Evolutionary conservation across 2,797 vertebrate species (phyloP).

Genomic region (Kryptolebias ocellatus): DNA sequence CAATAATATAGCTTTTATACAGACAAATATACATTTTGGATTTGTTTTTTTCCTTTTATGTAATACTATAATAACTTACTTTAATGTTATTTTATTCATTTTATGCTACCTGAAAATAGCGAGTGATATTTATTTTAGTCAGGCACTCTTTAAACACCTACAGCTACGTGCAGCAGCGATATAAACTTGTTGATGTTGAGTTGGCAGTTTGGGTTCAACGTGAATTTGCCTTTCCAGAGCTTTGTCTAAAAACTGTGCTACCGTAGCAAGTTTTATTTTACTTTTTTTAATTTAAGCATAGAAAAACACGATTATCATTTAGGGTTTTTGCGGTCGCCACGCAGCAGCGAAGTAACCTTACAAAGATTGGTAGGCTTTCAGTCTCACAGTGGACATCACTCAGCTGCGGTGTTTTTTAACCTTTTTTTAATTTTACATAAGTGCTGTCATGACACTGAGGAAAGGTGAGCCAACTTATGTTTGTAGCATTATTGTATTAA

Average conservation of each 20-base stretch:
- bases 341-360: constrained; percentile 9
- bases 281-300: background rate
- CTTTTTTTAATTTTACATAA: background rate
- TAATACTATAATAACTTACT: too few relatives aligned
- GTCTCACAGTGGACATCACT: background rate
- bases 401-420: background rate
- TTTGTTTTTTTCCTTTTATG: background rate
- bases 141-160: constrained; percentile 51
- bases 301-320: background rate
- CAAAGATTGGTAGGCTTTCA: background rate
- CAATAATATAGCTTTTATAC: accelerated
- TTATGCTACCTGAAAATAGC: background rate
- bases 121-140: constrained; percentile 5
- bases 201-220: constrained; percentile 80
- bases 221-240: background rate
- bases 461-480: constrained; percentile 68
- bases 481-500: background rate
- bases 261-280: background rate
- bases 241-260: background rate
- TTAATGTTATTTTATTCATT: too few relatives aligned
- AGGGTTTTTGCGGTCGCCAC: constrained; percentile 1
- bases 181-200: constrained; percentile 81
- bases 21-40: background rate
- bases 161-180: constrained; percentile 22
- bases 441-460: constrained; percentile 75